These are phyloP conservation scores for Coremacera marginata DNA, from an alignment of 2,888 invertebrate species.

Conservation along the genomic window DNA sequence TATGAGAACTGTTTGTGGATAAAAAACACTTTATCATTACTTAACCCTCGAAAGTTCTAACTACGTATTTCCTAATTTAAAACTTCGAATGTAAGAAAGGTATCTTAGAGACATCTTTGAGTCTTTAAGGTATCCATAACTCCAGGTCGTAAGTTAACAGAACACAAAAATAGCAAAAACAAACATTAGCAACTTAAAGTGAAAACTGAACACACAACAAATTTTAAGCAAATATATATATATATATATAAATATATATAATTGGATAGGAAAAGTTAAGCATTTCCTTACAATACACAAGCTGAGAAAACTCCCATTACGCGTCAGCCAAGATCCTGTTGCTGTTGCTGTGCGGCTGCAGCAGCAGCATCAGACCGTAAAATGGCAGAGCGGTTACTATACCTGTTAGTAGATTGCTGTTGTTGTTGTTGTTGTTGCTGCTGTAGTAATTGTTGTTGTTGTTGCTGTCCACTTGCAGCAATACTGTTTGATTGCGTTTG, in stretches of 20 bases:
- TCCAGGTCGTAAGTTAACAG: constrained; percentile 17
- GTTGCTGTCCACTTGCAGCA: constrained; percentile 56
- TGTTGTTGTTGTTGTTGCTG: constrained; percentile 63
- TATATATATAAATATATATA: not conserved
- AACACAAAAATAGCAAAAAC: constrained; percentile 27
- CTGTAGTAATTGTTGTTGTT: constrained; percentile 56
- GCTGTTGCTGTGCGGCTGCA: constrained; percentile 54
- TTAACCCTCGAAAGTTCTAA: too few relatives aligned
- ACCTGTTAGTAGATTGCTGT: constrained; percentile 72
- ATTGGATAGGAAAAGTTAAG: constrained; percentile 16
- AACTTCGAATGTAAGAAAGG: too few relatives aligned
- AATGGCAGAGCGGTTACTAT: constrained; percentile 78
- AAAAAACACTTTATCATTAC: too few relatives aligned
- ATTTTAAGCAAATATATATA: constrained; percentile 22
- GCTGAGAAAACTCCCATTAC: constrained; percentile 86
- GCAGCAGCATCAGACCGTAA: constrained; percentile 72
- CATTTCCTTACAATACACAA: constrained; percentile 76
- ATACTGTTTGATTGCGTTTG: constrained; percentile 46
- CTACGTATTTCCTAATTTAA: too few relatives aligned
- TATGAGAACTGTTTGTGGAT: too few relatives aligned
- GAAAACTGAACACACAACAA: constrained; percentile 20
- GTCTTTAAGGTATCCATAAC: too few relatives aligned
- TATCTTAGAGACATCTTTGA: too few relatives aligned
- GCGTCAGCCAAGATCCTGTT: constrained; percentile 82
- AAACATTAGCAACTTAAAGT: constrained; percentile 25